Base-by-base conservation (phyloP, 2,797 vertebrate genomes). In the Trachurus trachurus region DNA sequence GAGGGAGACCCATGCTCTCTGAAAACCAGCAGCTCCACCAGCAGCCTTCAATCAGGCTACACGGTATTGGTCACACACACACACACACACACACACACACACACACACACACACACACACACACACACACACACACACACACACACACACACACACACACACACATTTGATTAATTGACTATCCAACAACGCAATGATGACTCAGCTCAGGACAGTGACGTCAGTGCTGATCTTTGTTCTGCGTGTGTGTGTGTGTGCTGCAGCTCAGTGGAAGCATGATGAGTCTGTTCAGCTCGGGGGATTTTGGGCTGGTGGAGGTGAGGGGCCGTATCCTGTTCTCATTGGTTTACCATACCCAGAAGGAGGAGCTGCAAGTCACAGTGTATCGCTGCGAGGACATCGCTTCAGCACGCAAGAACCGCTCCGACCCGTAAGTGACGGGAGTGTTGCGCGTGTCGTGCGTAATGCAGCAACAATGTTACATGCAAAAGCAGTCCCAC, bases 181-280 rank as follows among this genome's bases (percentile, higher is more conserved):
- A 29, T 71, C 66, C 59, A 44, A 52, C 19, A 60, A 74, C 44
- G 54, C 72, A 80, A 67, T n/a, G 73, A 90, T 93, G 92, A 93
- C 83, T 91, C 91, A 86, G 89, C 82, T 66, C 52, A 7, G 72
- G 82, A 84, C 85, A 71, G 6, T 93, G 93, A 93, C 89, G 92
- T 82, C 81, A 68, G 83, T 37, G 64, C 85, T 87, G 73, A 80
- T 88, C 42, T 76, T 65, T 87, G 50, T 49, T 81, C 13, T 84
- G 39, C 15, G 37, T 74, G 63, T 86, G 77, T 68, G 63, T 86
- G 77, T 68, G 42, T 71, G 66, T 59, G 59, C 75, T 78, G 34
- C 89, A 99, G 97, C 95, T 97, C 88, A 96, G 96, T 42, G 96
- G 98, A 78, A 99, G 98, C 92, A 95, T 96, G 95, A 95, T 96